Conservation (phyloP, 2,888 invertebrate genomes). For the Spodoptera littoralis region DNA sequence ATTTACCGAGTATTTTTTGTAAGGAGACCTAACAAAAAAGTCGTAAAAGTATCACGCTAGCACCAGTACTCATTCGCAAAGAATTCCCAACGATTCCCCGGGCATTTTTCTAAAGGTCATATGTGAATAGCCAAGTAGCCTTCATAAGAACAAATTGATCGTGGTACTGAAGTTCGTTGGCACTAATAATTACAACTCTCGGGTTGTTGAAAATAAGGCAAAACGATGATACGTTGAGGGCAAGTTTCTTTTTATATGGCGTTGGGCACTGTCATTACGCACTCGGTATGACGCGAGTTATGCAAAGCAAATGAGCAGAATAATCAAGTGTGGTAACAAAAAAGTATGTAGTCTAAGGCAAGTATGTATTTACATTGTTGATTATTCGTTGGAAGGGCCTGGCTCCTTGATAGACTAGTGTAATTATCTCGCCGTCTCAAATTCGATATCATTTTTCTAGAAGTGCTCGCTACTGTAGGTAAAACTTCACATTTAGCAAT, state of each 20-base stretch:
- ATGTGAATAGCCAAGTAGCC: conserved; percentile 81
- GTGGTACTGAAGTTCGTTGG: conserved; percentile 71
- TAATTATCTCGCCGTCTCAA: too few relatives aligned
- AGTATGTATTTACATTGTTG: conserved; percentile 22
- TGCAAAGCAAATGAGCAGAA: conserved; percentile 53
- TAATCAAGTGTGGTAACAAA: conserved; percentile 26
- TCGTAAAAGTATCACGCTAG: conserved; percentile 29
- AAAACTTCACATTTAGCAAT: too few relatives aligned
- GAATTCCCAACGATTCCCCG: conserved; percentile 67
- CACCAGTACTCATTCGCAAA: conserved; percentile 48
- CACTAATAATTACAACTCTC: conserved; percentile 77
- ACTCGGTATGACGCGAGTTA: conserved; percentile 57
- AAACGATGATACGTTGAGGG: conserved; percentile 55
- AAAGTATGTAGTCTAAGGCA: conserved; percentile 8
- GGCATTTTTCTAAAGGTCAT: conserved; percentile 83
- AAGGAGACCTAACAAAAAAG: conserved; percentile 30
- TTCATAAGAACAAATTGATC: conserved; percentile 65
- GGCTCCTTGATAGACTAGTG: too few relatives aligned
- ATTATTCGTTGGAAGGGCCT: conserved; percentile 11
- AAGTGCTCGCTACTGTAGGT: too few relatives aligned
- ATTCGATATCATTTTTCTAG: too few relatives aligned
- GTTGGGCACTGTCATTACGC: conserved; percentile 66
- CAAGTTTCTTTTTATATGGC: conserved; percentile 70
- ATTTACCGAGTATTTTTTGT: conserved; percentile 34
- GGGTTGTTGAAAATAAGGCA: conserved; percentile 69